These are phyloP conservation scores for Spodoptera littoralis DNA, from an alignment of 2,888 invertebrate species.

Conservation along the genomic window DNA sequence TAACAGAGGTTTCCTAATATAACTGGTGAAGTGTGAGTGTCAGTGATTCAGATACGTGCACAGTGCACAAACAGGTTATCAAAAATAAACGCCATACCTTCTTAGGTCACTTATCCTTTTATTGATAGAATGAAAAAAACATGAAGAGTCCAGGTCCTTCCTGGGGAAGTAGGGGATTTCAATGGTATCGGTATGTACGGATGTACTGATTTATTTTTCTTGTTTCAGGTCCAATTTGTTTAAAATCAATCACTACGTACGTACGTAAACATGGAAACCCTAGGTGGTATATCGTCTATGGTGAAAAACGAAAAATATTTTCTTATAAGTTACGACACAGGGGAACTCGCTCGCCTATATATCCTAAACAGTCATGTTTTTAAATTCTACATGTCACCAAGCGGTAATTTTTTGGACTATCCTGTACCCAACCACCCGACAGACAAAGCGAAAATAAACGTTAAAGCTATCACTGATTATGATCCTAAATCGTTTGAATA, in stretches of 20 bases:
- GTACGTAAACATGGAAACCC: slow-evolving; percentile 28
- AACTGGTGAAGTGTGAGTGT: too few relatives aligned
- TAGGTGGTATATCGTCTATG: slow-evolving; percentile 68
- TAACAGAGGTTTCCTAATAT: too few relatives aligned
- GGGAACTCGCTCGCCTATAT: slow-evolving; percentile 72
- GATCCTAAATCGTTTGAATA: slow-evolving; percentile 69
- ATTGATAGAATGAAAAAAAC: too few relatives aligned
- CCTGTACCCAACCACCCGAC: slow-evolving; percentile 73
- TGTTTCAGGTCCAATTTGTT: slow-evolving; percentile 26
- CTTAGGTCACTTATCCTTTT: too few relatives aligned
- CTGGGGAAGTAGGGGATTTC: too few relatives aligned
- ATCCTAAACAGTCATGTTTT: slow-evolving; percentile 81
- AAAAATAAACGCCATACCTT: too few relatives aligned
- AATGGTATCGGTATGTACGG: not conserved
- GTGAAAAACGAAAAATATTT: slow-evolving; percentile 71
- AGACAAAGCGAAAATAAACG: slow-evolving; percentile 76
- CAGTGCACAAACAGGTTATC: too few relatives aligned
- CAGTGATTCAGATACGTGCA: too few relatives aligned
- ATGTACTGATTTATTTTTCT: slow-evolving; percentile 5
- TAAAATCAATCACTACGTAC: not conserved
- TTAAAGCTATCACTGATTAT: slow-evolving; percentile 73
- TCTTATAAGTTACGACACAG: slow-evolving; percentile 69
- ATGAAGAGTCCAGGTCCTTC: too few relatives aligned
- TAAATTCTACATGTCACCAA: slow-evolving; percentile 80
- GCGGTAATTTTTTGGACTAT: slow-evolving; percentile 75